Percentiles rank a stretch among this genome's conserved stretches.
These are phyloP conservation scores for Typhlichthys eigenmanni DNA, from an alignment of 2,797 vertebrate genomes.

Conservation along the genomic window DNA sequence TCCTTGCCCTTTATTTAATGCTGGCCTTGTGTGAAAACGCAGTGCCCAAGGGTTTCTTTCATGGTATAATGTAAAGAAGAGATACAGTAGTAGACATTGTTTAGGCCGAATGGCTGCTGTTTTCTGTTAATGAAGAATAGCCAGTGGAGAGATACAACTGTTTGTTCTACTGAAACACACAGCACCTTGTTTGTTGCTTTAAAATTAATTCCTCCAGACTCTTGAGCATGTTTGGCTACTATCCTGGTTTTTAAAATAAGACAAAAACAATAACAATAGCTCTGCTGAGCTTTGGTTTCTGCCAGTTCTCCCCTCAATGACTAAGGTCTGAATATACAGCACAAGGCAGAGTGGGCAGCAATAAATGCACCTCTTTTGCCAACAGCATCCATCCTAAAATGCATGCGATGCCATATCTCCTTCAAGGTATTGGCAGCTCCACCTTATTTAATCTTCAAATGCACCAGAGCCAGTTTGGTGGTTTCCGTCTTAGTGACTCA, in stretches of 20 bases:
- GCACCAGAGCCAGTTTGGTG: neutral
- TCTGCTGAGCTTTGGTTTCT: conserved; percentile 15
- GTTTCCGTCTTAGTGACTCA: too few species aligned
- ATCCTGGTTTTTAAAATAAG: conserved; percentile 25
- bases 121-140: conserved; percentile 36
- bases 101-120: conserved; percentile 34
- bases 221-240: conserved; percentile 16
- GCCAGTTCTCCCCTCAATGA: neutral
- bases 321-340: neutral
- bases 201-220: conserved; percentile 20
- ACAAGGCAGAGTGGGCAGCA: conserved; percentile 2
- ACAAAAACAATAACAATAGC: conserved; percentile 24
- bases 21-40: conserved; percentile 49
- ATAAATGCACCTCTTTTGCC: conserved; percentile 4
- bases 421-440: neutral
- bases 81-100: conserved; percentile 20
- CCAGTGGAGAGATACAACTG: conserved; percentile 11
- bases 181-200: conserved; percentile 20
- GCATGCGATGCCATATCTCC: conserved; percentile 5
- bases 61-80: conserved; percentile 26
- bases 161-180: conserved; percentile 39
- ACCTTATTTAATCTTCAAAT: conserved; percentile 20
- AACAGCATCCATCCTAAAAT: conserved; percentile 9
- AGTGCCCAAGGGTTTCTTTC: conserved; percentile 25
- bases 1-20: conserved; percentile 54